These are phyloP conservation scores for Calameuta pallipes DNA, from an alignment of 2,888 invertebrate genomes.

Conservation along the genomic window DNA sequence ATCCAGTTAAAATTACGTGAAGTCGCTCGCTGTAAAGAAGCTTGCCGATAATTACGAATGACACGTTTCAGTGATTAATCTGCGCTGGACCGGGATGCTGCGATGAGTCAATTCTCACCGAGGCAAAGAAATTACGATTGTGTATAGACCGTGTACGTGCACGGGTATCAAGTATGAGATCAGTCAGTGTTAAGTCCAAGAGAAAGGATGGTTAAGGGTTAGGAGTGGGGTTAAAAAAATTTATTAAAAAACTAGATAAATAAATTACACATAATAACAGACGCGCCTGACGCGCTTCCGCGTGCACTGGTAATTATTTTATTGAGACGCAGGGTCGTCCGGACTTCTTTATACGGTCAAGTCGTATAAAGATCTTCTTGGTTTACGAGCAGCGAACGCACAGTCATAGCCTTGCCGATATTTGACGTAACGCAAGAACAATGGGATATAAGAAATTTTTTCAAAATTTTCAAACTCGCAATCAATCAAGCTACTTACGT, in stretches of 20 bases:
- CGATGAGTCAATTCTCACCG: background rate
- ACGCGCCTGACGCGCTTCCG: conserved; percentile 6
- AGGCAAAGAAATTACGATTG: background rate
- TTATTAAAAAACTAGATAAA: background rate
- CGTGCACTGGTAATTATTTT: conserved; percentile 14
- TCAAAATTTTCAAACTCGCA: too few relatives aligned
- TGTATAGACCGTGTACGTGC: background rate
- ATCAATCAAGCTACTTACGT: too few relatives aligned
- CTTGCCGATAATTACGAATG: background rate
- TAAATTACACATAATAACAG: background rate
- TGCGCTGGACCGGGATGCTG: background rate
- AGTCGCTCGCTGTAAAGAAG: background rate
- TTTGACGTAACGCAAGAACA: too few relatives aligned
- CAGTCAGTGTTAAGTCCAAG: background rate
- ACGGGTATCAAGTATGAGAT: background rate
- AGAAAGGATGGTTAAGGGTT: background rate
- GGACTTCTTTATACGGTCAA: conserved; percentile 7
- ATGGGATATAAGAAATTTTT: too few relatives aligned
- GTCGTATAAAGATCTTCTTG: background rate
- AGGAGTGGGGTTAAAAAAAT: background rate
- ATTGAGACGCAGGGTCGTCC: conserved; percentile 8
- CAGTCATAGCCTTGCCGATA: background rate
- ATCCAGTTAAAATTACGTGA: background rate
- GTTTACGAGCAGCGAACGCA: conserved; percentile 1
- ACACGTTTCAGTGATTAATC: background rate